Evolutionary conservation across 2,113 vertebrate species (phyloP), one percentile per base, ranked within the genome.

Genomic region (Elachura formosa): DNA sequence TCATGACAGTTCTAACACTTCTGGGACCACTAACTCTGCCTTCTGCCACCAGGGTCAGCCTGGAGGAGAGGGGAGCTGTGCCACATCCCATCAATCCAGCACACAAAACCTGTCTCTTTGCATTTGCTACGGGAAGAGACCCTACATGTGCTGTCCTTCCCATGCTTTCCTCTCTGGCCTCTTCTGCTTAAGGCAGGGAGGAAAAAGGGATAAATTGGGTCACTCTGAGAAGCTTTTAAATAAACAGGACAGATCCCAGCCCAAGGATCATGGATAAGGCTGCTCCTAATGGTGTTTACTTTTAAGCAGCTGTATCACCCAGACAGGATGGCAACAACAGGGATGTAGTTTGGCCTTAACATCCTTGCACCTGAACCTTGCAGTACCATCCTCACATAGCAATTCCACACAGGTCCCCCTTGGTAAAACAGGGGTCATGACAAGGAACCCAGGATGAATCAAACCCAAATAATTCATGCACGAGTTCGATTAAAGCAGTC

Each of bases 41-140:
- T 89, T 89, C 87, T 93, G 82, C 87, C 91, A 89, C 4, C 1
- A 93, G 88, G 81, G 77, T 79, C 92, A 80, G 61, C 80, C 71
- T 82, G 81, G 76, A 94, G 93, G 90, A 72, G 90, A 87, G 76
- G 85, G 77, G 67, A 96, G 69, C 63, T 18, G 16, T 74, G 94
- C 90, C 88, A 95, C 72, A 76, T 87, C 83, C 88, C 66, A 96
- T 96, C 92, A 94, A 52, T 81, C 68, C 3, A 4, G 43, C 33
- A 62, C 78, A 80, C 66, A 94, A 78, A 92, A 86, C 69, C 68
- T 93, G 90, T 85, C 71, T 95, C 87, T 88, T 12, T 26, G 68
- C 49, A 87, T 96, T 83, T 95, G 80, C 71, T 63, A 49, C 0
- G 1, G 29, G 58, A 40, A 59, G 33, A 94, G 61, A 85, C 46